Evolutionary conservation across 2,888 invertebrate genomes (phyloP).

Genomic region (Eristalis intricaria): DNA sequence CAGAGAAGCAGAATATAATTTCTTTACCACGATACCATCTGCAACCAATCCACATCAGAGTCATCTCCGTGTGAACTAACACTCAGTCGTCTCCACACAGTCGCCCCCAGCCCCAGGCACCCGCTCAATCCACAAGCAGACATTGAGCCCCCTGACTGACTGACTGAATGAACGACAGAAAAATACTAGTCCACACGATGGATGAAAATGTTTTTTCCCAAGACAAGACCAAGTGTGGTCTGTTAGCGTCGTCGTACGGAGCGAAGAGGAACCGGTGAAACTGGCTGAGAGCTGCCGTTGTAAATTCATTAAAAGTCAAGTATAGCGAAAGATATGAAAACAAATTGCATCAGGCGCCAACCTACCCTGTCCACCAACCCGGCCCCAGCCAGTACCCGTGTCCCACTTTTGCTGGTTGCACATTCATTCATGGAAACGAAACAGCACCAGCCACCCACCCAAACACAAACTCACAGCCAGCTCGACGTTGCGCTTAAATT

Average conservation of each 20-base stretch:
- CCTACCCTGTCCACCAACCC: not conserved
- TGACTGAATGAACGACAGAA: slow-evolving; percentile 35
- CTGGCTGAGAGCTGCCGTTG: not conserved
- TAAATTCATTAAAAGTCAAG: slow-evolving; percentile 62
- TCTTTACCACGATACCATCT: slow-evolving; percentile 42
- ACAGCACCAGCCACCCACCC: not conserved
- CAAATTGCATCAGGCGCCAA: slow-evolving; percentile 46
- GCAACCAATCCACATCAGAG: slow-evolving; percentile 13
- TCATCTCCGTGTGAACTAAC: slow-evolving; percentile 24
- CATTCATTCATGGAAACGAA: slow-evolving; percentile 57
- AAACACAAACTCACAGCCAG: not conserved
- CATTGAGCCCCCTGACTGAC: slow-evolving; percentile 35
- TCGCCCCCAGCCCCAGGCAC: not conserved
- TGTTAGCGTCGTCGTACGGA: not conserved
- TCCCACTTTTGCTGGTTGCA: slow-evolving; percentile 36
- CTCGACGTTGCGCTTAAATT: slow-evolving; percentile 37
- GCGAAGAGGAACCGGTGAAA: not conserved
- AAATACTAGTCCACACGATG: slow-evolving; percentile 27
- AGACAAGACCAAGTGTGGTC: slow-evolving; percentile 6
- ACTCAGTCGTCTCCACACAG: not conserved
- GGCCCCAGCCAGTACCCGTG: slow-evolving; percentile 24
- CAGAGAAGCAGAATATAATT: slow-evolving; percentile 18
- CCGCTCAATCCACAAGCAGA: not conserved
- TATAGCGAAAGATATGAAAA: slow-evolving; percentile 26
- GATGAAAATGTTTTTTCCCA: slow-evolving; percentile 26